A percentile compares a stretch with the other conserved stretches of the same genome.
phyloP scores from a whole-genome alignment of 2,888 invertebrate genomes.

The Leptopilina syphax region DNA sequence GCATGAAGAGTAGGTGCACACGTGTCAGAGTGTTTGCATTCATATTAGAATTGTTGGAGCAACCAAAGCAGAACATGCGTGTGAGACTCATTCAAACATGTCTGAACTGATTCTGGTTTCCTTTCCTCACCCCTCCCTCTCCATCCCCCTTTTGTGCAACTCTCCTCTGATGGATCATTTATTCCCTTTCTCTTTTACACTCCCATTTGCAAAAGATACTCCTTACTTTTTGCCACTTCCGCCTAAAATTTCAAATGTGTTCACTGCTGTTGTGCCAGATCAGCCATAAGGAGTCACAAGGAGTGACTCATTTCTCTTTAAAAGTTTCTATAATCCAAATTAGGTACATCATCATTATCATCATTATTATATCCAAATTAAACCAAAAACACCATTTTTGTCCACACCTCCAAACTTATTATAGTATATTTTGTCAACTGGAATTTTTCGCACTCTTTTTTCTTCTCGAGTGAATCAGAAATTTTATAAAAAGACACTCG shows the following conservation, averaged over 20 bases:
- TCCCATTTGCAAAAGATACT: slow-evolving; percentile 8
- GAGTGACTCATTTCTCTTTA: slow-evolving; percentile 30
- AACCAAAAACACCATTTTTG: slow-evolving; percentile 1
- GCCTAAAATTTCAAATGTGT: slow-evolving; percentile 38
- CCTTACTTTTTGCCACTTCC: slow-evolving; percentile 30
- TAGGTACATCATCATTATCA: slow-evolving; percentile 11
- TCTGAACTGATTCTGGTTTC: slow-evolving; percentile 46
- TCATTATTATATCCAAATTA: background rate
- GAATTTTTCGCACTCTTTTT: background rate
- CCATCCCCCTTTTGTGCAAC: too few relatives aligned
- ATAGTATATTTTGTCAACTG: background rate
- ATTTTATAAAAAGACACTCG: slow-evolving; percentile 13
- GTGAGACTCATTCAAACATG: slow-evolving; percentile 65
- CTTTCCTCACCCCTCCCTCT: background rate
- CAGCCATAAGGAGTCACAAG: background rate
- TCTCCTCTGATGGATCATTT: background rate
- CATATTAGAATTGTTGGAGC: slow-evolving; percentile 45
- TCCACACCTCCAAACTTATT: background rate
- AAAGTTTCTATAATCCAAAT: slow-evolving; percentile 22
- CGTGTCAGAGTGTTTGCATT: slow-evolving; percentile 28
- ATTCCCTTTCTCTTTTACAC: slow-evolving; percentile 33
- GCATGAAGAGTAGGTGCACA: slow-evolving; percentile 33
- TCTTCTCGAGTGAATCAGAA: slow-evolving; percentile 13
- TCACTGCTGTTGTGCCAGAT: slow-evolving; percentile 35
- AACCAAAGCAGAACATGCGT: slow-evolving; percentile 62